Evolutionary conservation across 2,113 vertebrate genomes (phyloP).

Genomic region (Gyps fulvus): DNA sequence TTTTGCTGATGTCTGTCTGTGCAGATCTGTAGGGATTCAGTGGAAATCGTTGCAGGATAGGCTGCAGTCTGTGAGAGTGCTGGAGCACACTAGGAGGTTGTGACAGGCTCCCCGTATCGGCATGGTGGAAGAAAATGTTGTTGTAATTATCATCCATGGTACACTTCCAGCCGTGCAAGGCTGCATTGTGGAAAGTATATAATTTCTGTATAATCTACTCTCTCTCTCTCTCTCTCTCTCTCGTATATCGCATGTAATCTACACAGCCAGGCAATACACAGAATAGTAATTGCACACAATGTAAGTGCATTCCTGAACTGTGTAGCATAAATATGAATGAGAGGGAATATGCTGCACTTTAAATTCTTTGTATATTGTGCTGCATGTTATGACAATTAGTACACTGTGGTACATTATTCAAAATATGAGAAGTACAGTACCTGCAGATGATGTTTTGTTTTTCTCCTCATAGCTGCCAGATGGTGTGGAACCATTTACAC

Average conservation of each 20-base stretch:
- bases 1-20: neutral
- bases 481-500: slow-evolving; percentile 48
- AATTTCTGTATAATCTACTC: neutral
- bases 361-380: slow-evolving; percentile 23
- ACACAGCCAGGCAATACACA: neutral
- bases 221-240: neutral
- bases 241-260: neutral
- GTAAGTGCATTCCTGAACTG: neutral
- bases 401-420: slow-evolving; percentile 37
- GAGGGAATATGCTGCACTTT: neutral
- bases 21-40: neutral
- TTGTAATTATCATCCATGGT: neutral
- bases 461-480: slow-evolving; percentile 51
- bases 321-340: slow-evolving; percentile 41
- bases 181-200: neutral
- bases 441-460: slow-evolving; percentile 55
- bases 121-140: neutral
- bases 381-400: slow-evolving; percentile 32
- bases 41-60: neutral
- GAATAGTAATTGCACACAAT: neutral
- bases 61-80: neutral
- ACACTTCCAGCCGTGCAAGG: neutral
- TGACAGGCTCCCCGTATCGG: neutral
- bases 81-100: neutral
- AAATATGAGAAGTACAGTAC: slow-evolving; percentile 32